Evolutionary conservation across 1,140 invertebrate genomes (phyloP), one percentile per base, ranked within the genome.

Genomic region (Habropoda laboriosa): DNA sequence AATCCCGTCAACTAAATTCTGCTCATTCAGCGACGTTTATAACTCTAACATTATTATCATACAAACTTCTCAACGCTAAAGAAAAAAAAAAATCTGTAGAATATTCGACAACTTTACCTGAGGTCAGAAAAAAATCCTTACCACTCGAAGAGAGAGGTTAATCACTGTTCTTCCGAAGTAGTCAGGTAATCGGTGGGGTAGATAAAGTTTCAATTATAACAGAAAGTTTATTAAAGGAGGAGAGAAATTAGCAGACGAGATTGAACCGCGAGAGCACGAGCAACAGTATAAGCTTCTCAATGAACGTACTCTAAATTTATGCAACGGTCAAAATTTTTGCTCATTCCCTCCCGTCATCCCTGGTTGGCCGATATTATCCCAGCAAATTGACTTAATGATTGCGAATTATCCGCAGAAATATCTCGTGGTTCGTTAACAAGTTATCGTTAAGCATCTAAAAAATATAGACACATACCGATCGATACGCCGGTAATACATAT

Each of bases 401-500:
- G 35, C 49, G 32, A 49, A 40, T 70, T 58, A 47, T 70, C 38
- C 30, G 2, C 13, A 12, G 5, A 30, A 18, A 27, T 32, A 68
- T 40, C 51, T 10, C 10, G 32, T 40, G 27, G 7, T 49, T 58
- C 42, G 66, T 70, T 70, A 70, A 42, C 53, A n/a, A 38, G 24
- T 16, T 30, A 35, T 68, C 32, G 51, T 49, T 53, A 47, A 49
- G 13, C 67, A 24, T n/a, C 10, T 47, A n/a, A 61, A 49, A 58
- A 61, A 63, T 27, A 51, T 79, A 55, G 58, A 63, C 27, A 3
- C 27, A 35, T 3, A 18, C 27, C 64, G 61, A 58, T 67, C 77
- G 71, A 84, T 79, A 53, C 63, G 47, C 47, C 35, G 47, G 51
- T 57, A 72, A 80, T 81, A 80, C 79, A 76, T 76, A 81, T 68